phyloP scores from a whole-genome alignment of 1,140 invertebrate species.

The Coptotermes formosanus region DNA sequence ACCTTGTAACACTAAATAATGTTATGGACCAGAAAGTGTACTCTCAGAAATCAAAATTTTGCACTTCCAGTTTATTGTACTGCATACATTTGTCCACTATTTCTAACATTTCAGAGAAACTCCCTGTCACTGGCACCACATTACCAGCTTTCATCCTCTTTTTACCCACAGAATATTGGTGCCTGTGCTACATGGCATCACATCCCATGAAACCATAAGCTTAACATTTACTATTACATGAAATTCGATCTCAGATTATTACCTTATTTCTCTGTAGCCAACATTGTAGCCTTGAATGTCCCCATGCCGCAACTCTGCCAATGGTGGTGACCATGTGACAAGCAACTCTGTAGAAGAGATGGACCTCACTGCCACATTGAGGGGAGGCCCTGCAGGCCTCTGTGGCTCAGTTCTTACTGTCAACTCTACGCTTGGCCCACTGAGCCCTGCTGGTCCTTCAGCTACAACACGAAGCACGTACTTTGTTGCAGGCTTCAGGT shows the following conservation, averaged over 20 bases:
- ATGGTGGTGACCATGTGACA: slow-evolving; percentile 73
- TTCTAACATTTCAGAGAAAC: too few species aligned
- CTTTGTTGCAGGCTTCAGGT: slow-evolving; percentile 73
- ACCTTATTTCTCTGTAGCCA: slow-evolving; percentile 50
- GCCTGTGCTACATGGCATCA: too few species aligned
- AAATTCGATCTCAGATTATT: not conserved
- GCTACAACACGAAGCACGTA: slow-evolving; percentile 75
- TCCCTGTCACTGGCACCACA: too few species aligned
- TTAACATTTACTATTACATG: too few species aligned
- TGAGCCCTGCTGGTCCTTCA: slow-evolving; percentile 72
- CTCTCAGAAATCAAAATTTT: too few species aligned
- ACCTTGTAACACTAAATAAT: too few species aligned
- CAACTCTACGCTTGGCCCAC: slow-evolving; percentile 67
- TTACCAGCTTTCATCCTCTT: too few species aligned
- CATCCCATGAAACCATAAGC: too few species aligned
- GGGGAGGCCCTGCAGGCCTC: slow-evolving; percentile 71
- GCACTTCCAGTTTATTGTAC: too few species aligned
- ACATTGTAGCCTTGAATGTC: slow-evolving; percentile 71
- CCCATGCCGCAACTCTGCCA: slow-evolving; percentile 67
- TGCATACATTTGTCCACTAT: too few species aligned
- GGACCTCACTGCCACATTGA: slow-evolving; percentile 66
- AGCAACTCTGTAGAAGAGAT: slow-evolving; percentile 73
- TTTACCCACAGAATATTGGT: too few species aligned
- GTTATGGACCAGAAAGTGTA: too few species aligned
- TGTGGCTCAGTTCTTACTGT: slow-evolving; percentile 72